Percentiles rank a stretch among this genome's conserved stretches.
phyloP scores from a whole-genome alignment of 2,113 vertebrate genomes.

The Platichthys flesus region DNA sequence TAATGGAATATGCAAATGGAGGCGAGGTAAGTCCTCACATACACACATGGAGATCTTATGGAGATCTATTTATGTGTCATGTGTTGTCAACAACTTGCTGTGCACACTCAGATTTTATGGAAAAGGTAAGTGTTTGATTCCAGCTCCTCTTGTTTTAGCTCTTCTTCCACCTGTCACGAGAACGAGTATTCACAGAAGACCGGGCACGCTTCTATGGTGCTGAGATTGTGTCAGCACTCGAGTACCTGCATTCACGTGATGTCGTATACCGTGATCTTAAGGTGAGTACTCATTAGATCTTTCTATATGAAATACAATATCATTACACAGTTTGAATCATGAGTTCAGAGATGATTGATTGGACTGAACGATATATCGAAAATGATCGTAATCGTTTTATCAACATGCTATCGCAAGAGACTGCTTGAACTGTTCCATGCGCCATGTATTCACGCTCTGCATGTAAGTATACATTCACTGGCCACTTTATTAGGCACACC shows the following conservation, averaged over 20 bases:
- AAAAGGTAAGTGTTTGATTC: constrained; percentile 1
- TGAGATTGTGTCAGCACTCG: constrained; percentile 90
- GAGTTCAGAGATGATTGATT: background rate
- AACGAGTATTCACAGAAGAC: constrained; percentile 90
- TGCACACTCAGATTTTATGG: background rate
- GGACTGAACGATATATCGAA: background rate
- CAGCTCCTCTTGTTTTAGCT: constrained; percentile 72
- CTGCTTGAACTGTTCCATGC: too few relatives aligned
- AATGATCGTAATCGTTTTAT: too few relatives aligned
- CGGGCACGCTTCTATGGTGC: constrained; percentile 90
- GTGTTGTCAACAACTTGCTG: background rate
- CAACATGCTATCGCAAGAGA: too few relatives aligned
- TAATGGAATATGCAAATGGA: constrained; percentile 93
- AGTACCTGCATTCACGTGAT: constrained; percentile 89
- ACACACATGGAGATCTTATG: background rate
- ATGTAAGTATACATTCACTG: too few relatives aligned
- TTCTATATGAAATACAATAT: background rate
- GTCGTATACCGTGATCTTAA: constrained; percentile 93
- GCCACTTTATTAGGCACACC: too few relatives aligned
- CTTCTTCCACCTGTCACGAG: constrained; percentile 91
- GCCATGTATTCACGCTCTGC: too few relatives aligned
- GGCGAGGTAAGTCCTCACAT: constrained; percentile 84
- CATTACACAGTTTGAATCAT: background rate
- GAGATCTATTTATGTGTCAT: background rate
- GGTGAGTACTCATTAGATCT: constrained; percentile 69